These are phyloP conservation scores for Agrilus planipennis DNA, from an alignment of 1,140 invertebrate genomes.

Conservation along the genomic window DNA sequence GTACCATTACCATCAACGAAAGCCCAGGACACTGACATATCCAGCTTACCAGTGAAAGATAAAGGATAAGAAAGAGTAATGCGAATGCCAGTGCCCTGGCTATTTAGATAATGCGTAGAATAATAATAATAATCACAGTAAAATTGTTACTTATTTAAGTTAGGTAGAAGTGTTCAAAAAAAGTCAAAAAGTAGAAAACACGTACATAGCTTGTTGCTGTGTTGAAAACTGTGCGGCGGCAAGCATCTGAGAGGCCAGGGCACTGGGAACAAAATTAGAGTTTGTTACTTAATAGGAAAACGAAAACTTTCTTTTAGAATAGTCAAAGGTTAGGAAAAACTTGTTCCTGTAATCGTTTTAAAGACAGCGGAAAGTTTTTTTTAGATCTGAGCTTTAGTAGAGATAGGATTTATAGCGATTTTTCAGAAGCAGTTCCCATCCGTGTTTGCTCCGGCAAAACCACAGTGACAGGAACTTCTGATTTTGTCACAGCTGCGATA, in stretches of 20 bases:
- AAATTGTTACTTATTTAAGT: too few species aligned
- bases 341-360: too few species aligned
- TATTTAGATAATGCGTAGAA: conserved; percentile 1
- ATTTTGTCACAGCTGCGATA: too few species aligned
- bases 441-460: too few species aligned
- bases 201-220: conserved; percentile 84
- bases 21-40: conserved; percentile 60
- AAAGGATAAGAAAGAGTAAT: neutral
- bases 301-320: too few species aligned
- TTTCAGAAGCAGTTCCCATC: too few species aligned
- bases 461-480: too few species aligned
- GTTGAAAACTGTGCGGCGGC: conserved; percentile 78
- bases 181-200: conserved; percentile 26
- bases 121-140: conserved; percentile 6
- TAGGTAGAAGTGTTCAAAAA: conserved; percentile 11
- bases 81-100: conserved; percentile 69
- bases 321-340: too few species aligned
- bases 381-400: too few species aligned
- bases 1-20: too few species aligned
- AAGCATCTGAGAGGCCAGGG: conserved; percentile 91
- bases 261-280: conserved; percentile 58
- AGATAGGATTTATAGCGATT: too few species aligned
- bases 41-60: neutral
- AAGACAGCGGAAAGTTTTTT: too few species aligned
- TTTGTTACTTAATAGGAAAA: conserved; percentile 14